phyloP scores from a whole-genome alignment of 2,797 vertebrate genomes.

The Cacajao melanocephalus region DNA sequence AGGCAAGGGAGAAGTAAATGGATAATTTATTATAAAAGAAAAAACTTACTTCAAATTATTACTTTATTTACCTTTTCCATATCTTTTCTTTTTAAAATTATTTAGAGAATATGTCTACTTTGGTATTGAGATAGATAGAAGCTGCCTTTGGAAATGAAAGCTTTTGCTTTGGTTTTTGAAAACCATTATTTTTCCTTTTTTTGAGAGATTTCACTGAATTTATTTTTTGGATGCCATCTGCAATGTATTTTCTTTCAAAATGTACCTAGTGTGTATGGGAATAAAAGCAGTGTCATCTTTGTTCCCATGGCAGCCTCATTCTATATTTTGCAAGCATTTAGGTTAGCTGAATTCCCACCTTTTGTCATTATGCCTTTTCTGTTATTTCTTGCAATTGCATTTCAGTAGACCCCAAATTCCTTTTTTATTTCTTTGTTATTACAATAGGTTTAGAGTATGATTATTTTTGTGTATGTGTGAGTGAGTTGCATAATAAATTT shows the following conservation, averaged over 20 bases:
- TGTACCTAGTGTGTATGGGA: neutral
- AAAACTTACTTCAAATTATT: neutral
- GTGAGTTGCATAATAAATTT: neutral
- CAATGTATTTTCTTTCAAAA: neutral
- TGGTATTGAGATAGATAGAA: neutral
- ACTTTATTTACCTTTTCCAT: neutral
- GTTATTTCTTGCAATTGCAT: conserved; percentile 38
- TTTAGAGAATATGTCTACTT: neutral
- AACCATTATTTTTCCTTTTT: neutral
- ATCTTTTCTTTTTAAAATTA: neutral
- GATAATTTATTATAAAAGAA: neutral
- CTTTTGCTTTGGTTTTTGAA: neutral
- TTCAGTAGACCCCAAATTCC: neutral
- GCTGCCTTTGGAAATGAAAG: conserved; percentile 38
- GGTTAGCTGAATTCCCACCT: neutral
- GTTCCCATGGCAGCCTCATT: neutral
- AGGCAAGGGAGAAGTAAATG: neutral
- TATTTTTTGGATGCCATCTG: neutral
- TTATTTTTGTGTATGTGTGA: neutral
- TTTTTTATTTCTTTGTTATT: conserved; percentile 12
- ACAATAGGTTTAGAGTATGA: neutral
- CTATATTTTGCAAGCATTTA: neutral
- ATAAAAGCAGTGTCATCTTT: neutral
- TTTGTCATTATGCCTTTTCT: conserved; percentile 30
- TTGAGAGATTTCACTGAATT: conserved; percentile 6